Evolutionary conservation across 2,113 vertebrate genomes (phyloP), one percentile per base, ranked within the genome.

Genomic region (Emydocephalus ijimae): DNA sequence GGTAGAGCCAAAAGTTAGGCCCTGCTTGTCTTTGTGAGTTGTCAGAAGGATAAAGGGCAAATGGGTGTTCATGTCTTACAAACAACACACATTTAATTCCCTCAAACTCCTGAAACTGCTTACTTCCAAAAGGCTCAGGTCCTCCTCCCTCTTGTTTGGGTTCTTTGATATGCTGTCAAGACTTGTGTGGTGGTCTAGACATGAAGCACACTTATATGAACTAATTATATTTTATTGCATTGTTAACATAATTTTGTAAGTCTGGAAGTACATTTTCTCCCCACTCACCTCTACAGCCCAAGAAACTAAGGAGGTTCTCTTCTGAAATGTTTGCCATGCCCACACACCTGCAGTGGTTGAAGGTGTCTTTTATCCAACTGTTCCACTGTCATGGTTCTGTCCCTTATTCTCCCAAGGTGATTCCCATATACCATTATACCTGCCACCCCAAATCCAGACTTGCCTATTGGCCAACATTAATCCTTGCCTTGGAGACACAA

Each of bases 401-500:
- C 34, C 1, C 34, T 39, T 9, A 20, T 8, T 8, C 18, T 81
- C 34, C 74, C 18, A 81, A 81, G 34, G 3, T 81, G 34, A 81
- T 81, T 81, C 74, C 34, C 34, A 81, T 18, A 43, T 39, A 81
- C 18, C 34, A 81, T 81, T 81, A 43, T 3, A 81, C 18, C 6
- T 21, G 18, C 74, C 74, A 43, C 34, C 18, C 34, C 21, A 39
- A 81, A 20, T 15, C 15, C n/a, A 81, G 74, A 7, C 43, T 81
- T 43, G 74, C 18, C 18, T 43, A 9, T 81, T 23, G 39, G 34
- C 34, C 34, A 21, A 81, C 34, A 21, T 81, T 81, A 81, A 81
- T 81, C 34, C 74, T 81, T 81, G 18, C 3, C 34, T 21, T 18
- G 0, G 1, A 21, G 1, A 61, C 3, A 64, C 1, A 7, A 7